Evolutionary conservation across 2,797 vertebrate species (phyloP).

Genomic region (Aselliscus stoliczkanus): DNA sequence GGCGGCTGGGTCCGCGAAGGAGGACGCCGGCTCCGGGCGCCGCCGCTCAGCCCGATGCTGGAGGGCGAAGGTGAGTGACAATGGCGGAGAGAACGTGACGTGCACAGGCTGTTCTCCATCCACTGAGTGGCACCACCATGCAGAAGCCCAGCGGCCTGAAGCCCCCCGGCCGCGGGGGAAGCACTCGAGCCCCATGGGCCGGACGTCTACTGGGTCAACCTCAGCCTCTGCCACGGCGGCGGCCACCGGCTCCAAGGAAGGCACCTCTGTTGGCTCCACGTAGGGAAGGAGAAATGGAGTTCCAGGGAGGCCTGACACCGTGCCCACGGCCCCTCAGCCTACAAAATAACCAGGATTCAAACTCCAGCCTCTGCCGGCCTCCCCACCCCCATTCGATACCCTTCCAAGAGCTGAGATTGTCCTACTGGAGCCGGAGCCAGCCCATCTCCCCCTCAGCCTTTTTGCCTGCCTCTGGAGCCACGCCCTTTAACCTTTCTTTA

Average conservation of each 20-base stretch:
- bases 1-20: background rate
- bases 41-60: background rate
- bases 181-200: slow-evolving; percentile 93
- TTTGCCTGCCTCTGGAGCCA: background rate
- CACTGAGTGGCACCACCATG: slow-evolving; percentile 84
- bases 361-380: background rate
- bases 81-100: slow-evolving; percentile 69
- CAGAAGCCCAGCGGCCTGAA: slow-evolving; percentile 98
- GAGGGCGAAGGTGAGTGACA: slow-evolving; percentile 66
- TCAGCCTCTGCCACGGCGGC: slow-evolving; percentile 76
- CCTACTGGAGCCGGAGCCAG: background rate
- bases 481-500: background rate
- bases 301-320: too few relatives aligned
- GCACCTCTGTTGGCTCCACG: background rate
- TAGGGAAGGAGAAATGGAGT: background rate
- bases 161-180: slow-evolving; percentile 95
- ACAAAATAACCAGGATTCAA: background rate
- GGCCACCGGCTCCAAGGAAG: slow-evolving; percentile 90
- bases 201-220: slow-evolving; percentile 84
- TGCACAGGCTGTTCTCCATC: background rate
- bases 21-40: background rate
- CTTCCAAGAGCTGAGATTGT: background rate
- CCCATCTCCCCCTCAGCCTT: background rate
- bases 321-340: background rate
- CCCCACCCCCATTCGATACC: accelerated